Evolutionary conservation across 2,113 vertebrate species (phyloP), one percentile per base, ranked within the genome.

Genomic region (Tautogolabrus adspersus): DNA sequence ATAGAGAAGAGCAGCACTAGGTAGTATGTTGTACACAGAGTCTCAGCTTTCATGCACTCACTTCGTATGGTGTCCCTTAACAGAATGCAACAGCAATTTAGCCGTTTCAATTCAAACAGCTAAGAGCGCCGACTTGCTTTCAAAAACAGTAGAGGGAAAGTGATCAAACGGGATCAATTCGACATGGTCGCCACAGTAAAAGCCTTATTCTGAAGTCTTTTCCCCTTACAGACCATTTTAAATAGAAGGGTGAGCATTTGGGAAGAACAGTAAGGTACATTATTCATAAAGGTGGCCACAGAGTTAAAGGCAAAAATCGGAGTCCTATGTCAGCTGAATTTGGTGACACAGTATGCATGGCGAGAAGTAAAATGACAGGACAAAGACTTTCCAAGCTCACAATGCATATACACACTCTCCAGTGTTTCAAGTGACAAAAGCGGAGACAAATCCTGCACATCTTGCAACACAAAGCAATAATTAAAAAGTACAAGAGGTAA

Each of bases 21-120:
- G 95, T 93, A 90, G 95, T 95, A 95, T 95, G 95, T 95, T 96
- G 96, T 96, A 97, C 96, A 96, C 94, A 96, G 95, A 96, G 94
- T 88, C 92, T 93, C 92, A 86, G 90, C 88, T 85, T 91, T 92
- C 90, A 88, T 92, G 90, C 92, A 91, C 89, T 91, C 88, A 77
- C 87, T 79, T 88, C 87, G 77, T 80, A 81, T 69, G 72, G 54
- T 57, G 83, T 76, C 71, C 82, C 72, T 72, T 75, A 93, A 94
- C 94, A 89, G 91, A 65, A 57, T 85, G 85, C 89, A 87, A 92
- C 90, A 90, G 94, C 94, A 86, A 74, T 76, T 77, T n/a, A 11
- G 79, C 82, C 22, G 75, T 81, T 70, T 19, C 8, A 58, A 54
- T 58, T n/a, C 54, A 82, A 85, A 72, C 76, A 52, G 70, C 67